These are phyloP conservation scores for Orchesella cincta DNA, from an alignment of 1,140 invertebrate species.

Conservation along the genomic window DNA sequence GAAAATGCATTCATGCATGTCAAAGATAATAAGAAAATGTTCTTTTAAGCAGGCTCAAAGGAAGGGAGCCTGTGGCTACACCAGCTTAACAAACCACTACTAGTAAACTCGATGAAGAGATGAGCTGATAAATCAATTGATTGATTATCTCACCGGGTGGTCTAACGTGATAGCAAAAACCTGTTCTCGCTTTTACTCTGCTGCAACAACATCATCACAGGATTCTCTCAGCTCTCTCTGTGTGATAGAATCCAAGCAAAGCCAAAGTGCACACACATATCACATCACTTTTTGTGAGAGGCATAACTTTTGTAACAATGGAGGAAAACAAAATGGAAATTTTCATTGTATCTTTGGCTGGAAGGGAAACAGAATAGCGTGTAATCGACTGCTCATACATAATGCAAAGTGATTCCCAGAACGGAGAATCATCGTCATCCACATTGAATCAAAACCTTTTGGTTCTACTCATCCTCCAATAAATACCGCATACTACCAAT, in stretches of 20 bases:
- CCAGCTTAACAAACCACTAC: not conserved
- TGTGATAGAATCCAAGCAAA: too few relatives aligned
- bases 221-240: too few relatives aligned
- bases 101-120: slow-evolving; percentile 9
- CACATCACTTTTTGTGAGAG: too few relatives aligned
- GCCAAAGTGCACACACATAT: too few relatives aligned
- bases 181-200: not conserved
- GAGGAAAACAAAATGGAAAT: too few relatives aligned
- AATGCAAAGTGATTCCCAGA: not conserved
- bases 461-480: not conserved
- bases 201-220: not conserved
- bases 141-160: slow-evolving; percentile 45
- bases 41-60: not conserved
- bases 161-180: slow-evolving; percentile 10
- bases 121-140: slow-evolving; percentile 44
- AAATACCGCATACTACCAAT: not conserved
- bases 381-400: slow-evolving; percentile 20
- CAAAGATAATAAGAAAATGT: slow-evolving; percentile 1
- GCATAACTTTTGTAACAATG: too few relatives aligned
- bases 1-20: not conserved
- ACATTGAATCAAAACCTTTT: not conserved
- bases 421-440: not conserved
- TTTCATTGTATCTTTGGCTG: too few relatives aligned
- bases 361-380: not conserved
- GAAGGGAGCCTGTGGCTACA: not conserved